These are phyloP conservation scores for Poicephalus meyeri DNA, from an alignment of 2,113 vertebrate genomes.

Conservation along the genomic window DNA sequence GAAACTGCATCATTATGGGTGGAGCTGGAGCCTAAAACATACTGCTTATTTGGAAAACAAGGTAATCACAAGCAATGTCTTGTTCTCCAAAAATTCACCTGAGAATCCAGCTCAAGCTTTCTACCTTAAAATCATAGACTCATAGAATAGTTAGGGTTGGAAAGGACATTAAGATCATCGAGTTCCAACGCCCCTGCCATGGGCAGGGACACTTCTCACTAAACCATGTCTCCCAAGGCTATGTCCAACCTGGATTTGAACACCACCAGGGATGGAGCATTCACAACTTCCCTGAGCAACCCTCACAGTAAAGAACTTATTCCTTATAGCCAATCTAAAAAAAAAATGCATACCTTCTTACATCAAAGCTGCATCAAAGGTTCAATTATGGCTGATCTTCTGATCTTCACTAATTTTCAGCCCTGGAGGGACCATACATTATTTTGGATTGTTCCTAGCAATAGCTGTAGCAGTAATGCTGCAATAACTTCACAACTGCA, in stretches of 20 bases:
- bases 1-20: neutral
- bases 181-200: too few relatives aligned
- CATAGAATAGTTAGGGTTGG: too few relatives aligned
- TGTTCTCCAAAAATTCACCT: neutral
- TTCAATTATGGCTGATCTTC: neutral
- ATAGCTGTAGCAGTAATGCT: neutral
- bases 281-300: too few relatives aligned
- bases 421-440: neutral
- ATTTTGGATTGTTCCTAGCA: neutral
- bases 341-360: neutral
- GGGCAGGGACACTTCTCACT: too few relatives aligned
- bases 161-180: too few relatives aligned
- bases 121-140: neutral
- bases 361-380: neutral
- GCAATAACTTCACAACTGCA: neutral
- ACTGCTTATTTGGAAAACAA: neutral
- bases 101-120: neutral
- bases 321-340: too few relatives aligned
- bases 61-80: neutral
- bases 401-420: neutral
- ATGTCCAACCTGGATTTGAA: too few relatives aligned
- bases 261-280: too few relatives aligned
- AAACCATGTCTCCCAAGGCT: too few relatives aligned
- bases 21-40: neutral
- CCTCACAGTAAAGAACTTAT: too few relatives aligned